Evolutionary conservation across 1,140 invertebrate genomes (phyloP).

Genomic region (Aphidius ervi): DNA sequence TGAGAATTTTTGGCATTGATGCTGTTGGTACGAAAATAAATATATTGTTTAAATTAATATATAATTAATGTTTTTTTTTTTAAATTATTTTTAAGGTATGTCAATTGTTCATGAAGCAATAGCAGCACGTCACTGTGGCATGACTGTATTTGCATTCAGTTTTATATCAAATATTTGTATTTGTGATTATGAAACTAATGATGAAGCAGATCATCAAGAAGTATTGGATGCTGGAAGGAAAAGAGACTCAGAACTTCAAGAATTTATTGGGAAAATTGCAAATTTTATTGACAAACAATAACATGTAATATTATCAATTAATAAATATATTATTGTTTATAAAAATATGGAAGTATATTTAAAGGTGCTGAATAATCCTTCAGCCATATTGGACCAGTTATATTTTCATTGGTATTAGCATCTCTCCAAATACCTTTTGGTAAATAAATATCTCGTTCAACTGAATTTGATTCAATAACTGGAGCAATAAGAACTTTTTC

Average conservation of each 20-base stretch:
- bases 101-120: constrained; percentile 87
- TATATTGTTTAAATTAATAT: too few relatives aligned
- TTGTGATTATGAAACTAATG: constrained; percentile 71
- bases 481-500: constrained; percentile 83
- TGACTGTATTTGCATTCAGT: constrained; percentile 85
- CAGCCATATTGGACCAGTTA: constrained; percentile 63
- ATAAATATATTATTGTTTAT: constrained; percentile 15
- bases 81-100: constrained; percentile 66
- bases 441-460: constrained; percentile 70
- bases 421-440: constrained; percentile 69
- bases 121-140: constrained; percentile 84
- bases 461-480: constrained; percentile 64
- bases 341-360: constrained; percentile 63
- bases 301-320: too few relatives aligned
- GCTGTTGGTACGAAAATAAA: constrained; percentile 67
- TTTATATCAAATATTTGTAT: constrained; percentile 89
- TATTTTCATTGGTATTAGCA: constrained; percentile 47
- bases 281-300: constrained; percentile 22
- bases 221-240: constrained; percentile 77
- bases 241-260: constrained; percentile 63
- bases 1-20: constrained; percentile 81
- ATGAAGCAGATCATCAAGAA: constrained; percentile 81
- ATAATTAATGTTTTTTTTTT: background rate
- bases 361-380: constrained; percentile 64
- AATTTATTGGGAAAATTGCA: constrained; percentile 62